phyloP scores from a whole-genome alignment of 1,140 invertebrate species.

The Pachyrhynchus sulphureomaculatus region DNA sequence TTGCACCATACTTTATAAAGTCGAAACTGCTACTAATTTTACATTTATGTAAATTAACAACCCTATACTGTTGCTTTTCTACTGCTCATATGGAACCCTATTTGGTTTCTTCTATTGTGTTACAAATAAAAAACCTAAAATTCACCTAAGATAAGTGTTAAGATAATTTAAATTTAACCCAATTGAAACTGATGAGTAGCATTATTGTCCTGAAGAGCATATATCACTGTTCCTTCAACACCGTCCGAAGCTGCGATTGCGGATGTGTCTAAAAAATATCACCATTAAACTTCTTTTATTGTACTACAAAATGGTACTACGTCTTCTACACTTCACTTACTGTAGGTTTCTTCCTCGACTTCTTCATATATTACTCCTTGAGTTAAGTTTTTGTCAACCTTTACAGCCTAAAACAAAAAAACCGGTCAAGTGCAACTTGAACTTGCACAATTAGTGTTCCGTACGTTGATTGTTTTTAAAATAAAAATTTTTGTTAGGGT shows the following conservation, averaged over 20 bases:
- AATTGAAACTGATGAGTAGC: conserved; percentile 49
- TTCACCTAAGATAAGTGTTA: conserved; percentile 1
- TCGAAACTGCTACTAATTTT: no score
- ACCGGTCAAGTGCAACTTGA: no score
- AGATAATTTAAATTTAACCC: conserved; percentile 33
- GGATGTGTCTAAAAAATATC: conserved; percentile 42
- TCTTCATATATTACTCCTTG: conserved; percentile 46
- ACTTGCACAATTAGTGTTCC: no score
- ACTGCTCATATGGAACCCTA: no score
- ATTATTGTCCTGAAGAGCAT: conserved; percentile 49
- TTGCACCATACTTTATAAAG: no score
- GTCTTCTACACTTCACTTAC: conserved; percentile 34
- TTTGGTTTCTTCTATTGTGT: no score
- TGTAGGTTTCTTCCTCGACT: conserved; percentile 44
- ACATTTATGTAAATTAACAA: no score
- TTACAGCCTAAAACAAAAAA: conserved; percentile 44
- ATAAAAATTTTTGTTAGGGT: no score
- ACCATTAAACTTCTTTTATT: conserved; percentile 12
- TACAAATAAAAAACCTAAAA: no score
- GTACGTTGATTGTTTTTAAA: no score
- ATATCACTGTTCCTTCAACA: conserved; percentile 48
- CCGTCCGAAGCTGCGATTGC: conserved; percentile 35
- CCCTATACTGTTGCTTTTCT: no score
- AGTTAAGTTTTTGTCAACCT: conserved; percentile 48
- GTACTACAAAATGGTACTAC: background rate